phyloP scores from a whole-genome alignment of 2,797 vertebrate species.

The Harpagifer antarcticus region DNA sequence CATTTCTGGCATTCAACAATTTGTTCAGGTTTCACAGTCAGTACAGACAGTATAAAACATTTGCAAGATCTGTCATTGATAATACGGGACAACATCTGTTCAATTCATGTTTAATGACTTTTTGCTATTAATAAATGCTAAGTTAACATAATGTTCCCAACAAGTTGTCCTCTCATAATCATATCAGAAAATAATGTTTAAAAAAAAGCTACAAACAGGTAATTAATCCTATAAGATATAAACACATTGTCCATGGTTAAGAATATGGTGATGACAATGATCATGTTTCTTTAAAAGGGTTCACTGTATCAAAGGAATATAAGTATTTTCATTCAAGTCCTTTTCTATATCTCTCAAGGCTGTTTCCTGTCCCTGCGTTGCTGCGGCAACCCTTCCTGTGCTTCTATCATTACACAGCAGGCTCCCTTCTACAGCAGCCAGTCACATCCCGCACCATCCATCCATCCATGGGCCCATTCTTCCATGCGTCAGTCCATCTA shows the following conservation, averaged over 20 bases:
- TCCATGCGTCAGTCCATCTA: not conserved
- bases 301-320: constrained; percentile 18
- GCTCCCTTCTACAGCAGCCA: constrained; percentile 28
- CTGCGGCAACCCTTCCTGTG: constrained; percentile 67
- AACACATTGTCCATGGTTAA: not conserved
- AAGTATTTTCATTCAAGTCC: constrained; percentile 18
- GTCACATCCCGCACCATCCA: constrained; percentile 39
- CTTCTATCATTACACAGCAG: constrained; percentile 55
- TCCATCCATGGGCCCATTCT: constrained; percentile 8
- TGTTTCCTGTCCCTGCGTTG: constrained; percentile 61
- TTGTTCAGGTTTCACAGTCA: too few relatives aligned
- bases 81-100: not conserved
- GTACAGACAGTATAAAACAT: too few relatives aligned
- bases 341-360: constrained; percentile 48
- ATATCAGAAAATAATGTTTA: not conserved
- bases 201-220: not conserved
- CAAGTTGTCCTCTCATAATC: not conserved
- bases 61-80: not conserved
- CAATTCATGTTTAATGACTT: too few relatives aligned
- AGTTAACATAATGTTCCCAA: not conserved
- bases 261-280: not conserved
- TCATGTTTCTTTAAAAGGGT: not conserved
- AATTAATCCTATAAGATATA: not conserved
- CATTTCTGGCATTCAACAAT: not conserved
- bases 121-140: too few relatives aligned